Evolutionary conservation across 2,113 vertebrate species (phyloP), one percentile per base, ranked within the genome.

Genomic region (Carettochelys insculpta): DNA sequence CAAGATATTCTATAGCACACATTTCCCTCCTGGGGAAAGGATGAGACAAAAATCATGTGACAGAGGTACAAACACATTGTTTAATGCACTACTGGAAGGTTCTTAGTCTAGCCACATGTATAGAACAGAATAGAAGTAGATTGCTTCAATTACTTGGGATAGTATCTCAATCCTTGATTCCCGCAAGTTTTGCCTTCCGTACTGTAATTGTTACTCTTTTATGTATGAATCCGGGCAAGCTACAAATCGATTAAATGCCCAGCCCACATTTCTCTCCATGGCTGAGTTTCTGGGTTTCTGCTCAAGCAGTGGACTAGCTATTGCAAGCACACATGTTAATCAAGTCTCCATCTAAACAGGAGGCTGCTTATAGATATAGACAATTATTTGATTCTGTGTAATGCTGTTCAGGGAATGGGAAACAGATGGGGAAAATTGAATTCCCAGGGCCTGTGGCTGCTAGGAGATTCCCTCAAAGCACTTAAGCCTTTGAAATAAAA

Each of bases 401-500:
- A 53, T 73, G 93, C 89, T 97, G 90, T 91, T 94, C 80, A 65
- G 94, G 90, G 94, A 97, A 95, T 94, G 92, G 89, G 80, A 90
- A 97, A 97, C 97, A 97, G 97, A 97, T 96, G 96, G 95, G 93
- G 93, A 93, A 97, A 96, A 97, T 80, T 93, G 90, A 96, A 97
- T 97, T 98, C 97, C 98, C 97, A 97, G 94, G 88, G 93, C 80
- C 96, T 96, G 85, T 92, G 93, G 95, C 96, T 97, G 96, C 95
- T 97, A 97, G 85, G 95, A 82, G 80, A 92, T 96, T 93, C 94
- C 93, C 95, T 92, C 19, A 14, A 95, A 95, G 79, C 95, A 95
- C 93, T 97, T 97, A 94, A 93, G 95, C 94, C 95, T 97, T 98
- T 97, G 95, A 98, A 98, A 97, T 95, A 96, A 95, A 91, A 95